Base-by-base conservation (phyloP, 2,113 vertebrate genomes). In the Andinoacara biseriatus region DNA sequence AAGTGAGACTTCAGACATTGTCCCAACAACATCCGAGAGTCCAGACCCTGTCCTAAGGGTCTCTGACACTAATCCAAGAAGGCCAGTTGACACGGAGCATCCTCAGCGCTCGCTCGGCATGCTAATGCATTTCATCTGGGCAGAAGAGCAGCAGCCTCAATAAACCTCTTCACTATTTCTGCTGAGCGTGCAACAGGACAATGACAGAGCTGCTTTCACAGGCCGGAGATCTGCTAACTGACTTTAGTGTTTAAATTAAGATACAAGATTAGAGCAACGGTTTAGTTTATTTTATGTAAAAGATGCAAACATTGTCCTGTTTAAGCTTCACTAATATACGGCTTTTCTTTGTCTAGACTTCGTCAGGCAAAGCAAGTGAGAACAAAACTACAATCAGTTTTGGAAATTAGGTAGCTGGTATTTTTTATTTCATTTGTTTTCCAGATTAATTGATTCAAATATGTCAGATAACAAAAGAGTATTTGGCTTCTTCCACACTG, bases 81-180 rank as follows among this genome's bases (percentile, higher is more conserved):
- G 65, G 26, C 43, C 24, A 6, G 65, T 2, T 72, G 65, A 31
- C 65, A 46, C 65, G n/a, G 65, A 31, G 43, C 65, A 20, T 20
- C 65, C 65, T 52, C 65, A 20, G 17, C 43, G 20, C 31, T 52
- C 26, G 43, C 26, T 52, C 31, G 43, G 26, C 65, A 49, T 29
- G 43, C 46, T 52, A 72, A 72, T 52, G 65, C 43, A 72, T 20
- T 72, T 72, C 43, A 52, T 72, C 65, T 72, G 9, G 40, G 43
- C 65, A 52, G 65, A 72, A 72, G 29, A 29, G 17, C 24, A 72
- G 10, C 24, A 0, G 43, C 24, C 65, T 72, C 43, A 52, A 52
- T 31, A 52, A 72, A 52, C 17, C 40, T 72, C 65, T 31, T 49
- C 43, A 1, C 65, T 13, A 20, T 69, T 29, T 69, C 43, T 69